Conservation (phyloP, 1,140 invertebrate species). For the Helicoverpa armigera region DNA sequence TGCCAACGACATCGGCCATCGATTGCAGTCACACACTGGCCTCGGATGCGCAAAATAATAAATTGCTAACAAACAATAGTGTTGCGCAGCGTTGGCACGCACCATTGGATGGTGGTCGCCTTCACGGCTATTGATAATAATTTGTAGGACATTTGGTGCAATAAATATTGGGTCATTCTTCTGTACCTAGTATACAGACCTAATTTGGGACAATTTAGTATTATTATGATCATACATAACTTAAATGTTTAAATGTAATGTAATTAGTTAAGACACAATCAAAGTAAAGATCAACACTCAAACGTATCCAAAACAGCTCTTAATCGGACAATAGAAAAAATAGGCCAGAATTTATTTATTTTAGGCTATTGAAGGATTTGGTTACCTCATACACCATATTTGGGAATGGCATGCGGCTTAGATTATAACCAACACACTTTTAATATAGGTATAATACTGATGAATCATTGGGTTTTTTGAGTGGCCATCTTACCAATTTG, state of each 20-base stretch:
- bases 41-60: constrained; percentile 49
- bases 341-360: too few species aligned
- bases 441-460: neutral
- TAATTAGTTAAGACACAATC: neutral
- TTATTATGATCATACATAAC: neutral
- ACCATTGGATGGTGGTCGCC: constrained; percentile 31
- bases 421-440: neutral
- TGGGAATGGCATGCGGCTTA: neutral
- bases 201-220: neutral
- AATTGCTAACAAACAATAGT: constrained; percentile 44
- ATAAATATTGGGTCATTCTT: neutral
- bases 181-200: too few species aligned
- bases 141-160: constrained; percentile 17
- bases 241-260: too few species aligned
- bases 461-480: neutral
- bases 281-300: too few species aligned
- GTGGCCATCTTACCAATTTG: neutral
- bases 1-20: constrained; percentile 15
- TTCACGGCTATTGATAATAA: constrained; percentile 30
- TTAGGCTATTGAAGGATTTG: too few species aligned
- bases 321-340: neutral
- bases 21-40: constrained; percentile 30
- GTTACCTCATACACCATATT: neutral
- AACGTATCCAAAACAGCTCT: too few species aligned
- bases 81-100: constrained; percentile 38